Conservation (phyloP, 1,140 invertebrate genomes). For the Elymnias hypermnestra region DNA sequence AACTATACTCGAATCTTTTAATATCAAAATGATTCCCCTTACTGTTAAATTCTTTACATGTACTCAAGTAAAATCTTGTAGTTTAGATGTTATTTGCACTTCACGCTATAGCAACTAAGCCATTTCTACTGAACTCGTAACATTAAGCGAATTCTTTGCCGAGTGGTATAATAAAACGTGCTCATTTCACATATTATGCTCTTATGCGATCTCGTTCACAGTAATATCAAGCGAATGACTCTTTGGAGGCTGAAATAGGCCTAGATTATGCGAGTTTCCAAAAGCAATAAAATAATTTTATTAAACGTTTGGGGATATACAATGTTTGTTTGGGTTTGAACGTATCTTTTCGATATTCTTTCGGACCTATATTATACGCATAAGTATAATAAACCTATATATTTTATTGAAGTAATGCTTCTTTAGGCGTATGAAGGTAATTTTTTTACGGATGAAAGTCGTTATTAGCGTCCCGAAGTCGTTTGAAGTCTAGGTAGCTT, state of each 20-base stretch:
- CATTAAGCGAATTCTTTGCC: constrained; percentile 2
- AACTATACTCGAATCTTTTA: too few relatives aligned
- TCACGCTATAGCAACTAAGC: not conserved
- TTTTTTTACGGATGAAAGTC: too few relatives aligned
- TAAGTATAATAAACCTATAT: too few relatives aligned
- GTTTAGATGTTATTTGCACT: not conserved
- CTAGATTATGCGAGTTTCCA: constrained; percentile 1
- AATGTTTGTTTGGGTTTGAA: not conserved
- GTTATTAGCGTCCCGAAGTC: too few relatives aligned
- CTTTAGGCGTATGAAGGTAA: too few relatives aligned
- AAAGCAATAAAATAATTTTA: constrained; percentile 1
- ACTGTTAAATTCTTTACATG: too few relatives aligned
- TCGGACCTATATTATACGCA: too few relatives aligned
- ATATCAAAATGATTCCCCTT: too few relatives aligned
- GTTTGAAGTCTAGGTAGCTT: too few relatives aligned
- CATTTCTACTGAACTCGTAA: constrained; percentile 1
- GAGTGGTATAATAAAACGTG: constrained; percentile 4
- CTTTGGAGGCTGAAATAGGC: not conserved
- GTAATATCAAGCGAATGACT: constrained; percentile 2
- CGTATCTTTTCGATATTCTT: too few relatives aligned
- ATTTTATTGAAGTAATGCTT: too few relatives aligned
- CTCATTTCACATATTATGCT: constrained; percentile 2
- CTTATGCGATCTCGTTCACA: constrained; percentile 4
- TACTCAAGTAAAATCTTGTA: too few relatives aligned
- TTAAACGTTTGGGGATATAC: not conserved